Conservation (phyloP, 2,113 vertebrate genomes). For the Ploceus nigricollis region DNA sequence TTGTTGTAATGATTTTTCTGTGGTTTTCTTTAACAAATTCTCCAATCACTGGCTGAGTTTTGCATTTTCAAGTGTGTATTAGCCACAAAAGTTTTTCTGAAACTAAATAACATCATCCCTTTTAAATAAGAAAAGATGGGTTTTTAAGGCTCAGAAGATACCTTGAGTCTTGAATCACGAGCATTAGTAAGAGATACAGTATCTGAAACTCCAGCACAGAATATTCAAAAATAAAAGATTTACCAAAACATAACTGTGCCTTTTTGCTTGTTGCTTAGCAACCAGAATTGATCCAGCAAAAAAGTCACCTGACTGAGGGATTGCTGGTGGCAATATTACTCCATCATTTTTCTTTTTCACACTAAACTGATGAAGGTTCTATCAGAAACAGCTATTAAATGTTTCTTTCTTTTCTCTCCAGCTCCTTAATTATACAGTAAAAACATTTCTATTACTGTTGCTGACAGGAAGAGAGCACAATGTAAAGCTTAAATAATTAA, state of each 20-base stretch:
- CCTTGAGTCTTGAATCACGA: background rate
- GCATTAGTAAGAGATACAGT: background rate
- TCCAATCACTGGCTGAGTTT: slow-evolving; percentile 24
- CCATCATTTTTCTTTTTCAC: slow-evolving; percentile 78
- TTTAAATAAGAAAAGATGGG: background rate
- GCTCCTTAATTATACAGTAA: slow-evolving; percentile 53
- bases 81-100: slow-evolving; percentile 37
- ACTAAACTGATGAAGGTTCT: slow-evolving; percentile 68
- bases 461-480: background rate
- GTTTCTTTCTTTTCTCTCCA: slow-evolving; percentile 61
- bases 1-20: slow-evolving; percentile 62
- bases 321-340: slow-evolving; percentile 79
- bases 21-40: slow-evolving; percentile 44
- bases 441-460: background rate
- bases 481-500: background rate
- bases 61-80: background rate
- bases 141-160: background rate
- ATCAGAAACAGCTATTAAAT: slow-evolving; percentile 68
- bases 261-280: slow-evolving; percentile 77
- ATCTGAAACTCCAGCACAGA: slow-evolving; percentile 27
- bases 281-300: slow-evolving; percentile 77
- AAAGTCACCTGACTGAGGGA: slow-evolving; percentile 77
- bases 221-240: slow-evolving; percentile 68
- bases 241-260: slow-evolving; percentile 68
- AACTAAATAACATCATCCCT: background rate